Evolutionary conservation across 2,888 invertebrate genomes (phyloP), one percentile per base, ranked within the genome.

Genomic region (Philereme vetulata): DNA sequence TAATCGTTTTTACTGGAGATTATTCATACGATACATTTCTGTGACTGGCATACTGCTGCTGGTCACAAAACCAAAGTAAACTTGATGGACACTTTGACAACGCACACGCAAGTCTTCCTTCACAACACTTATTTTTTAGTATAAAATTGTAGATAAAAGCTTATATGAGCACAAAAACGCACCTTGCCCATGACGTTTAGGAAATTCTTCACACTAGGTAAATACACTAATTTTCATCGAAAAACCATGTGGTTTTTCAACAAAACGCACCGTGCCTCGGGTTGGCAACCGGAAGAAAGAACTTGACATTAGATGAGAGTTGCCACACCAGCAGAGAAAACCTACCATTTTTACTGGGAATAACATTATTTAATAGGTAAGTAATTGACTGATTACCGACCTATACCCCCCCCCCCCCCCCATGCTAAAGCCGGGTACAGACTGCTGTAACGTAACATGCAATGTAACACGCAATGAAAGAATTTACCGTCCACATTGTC

Each of bases 281-380:
- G 83, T 87, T 88, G 87, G 81, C 90, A 87, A 78, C 91, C 87
- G 88, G 87, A 90, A 90, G 86, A 90, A 89, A 89, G 88, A 86
- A 81, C 71, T 51, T 47, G 62, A 45, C 75, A 49, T 58, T 21
- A 21, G 21, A 21, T 21, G 5, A 4, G 38, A 38, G 38, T 38
- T 38, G 38, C 38, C 38, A 38, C 21, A 21, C 21, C 21, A 21
- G 21, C 21, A 21, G 21, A 1, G 1, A 21, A 21, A 21, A 21
- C 21, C 21, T 21, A 63, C 63, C 51, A 56, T 50, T 58, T 49
- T 11, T 21, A 21, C 21, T 1, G 21, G n/a, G n/a, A n/a, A 1
- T 21, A 21, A 1, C 21, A 21, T 21, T 21, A 21, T 1, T 2
- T 21, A 21, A 2, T 21, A 21, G 1, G 1, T 2, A 21, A 21